Base-by-base conservation (phyloP, 53 echinoderm and acorn worm species). In the Stichopus horrens region DNA sequence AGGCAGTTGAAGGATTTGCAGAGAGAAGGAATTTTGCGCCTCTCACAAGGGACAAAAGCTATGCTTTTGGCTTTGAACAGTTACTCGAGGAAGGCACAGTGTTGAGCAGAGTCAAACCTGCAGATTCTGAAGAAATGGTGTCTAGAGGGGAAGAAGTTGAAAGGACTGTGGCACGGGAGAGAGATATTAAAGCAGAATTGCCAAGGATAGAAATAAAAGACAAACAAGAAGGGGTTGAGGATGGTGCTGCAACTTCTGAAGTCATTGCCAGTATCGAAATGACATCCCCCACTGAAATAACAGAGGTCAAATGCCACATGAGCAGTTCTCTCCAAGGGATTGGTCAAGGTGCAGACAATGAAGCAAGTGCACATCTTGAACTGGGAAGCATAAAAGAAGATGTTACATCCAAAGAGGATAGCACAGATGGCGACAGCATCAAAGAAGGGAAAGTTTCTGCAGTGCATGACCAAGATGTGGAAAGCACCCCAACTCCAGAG, bases 21-120 rank as follows among this genome's bases (percentile, higher is more conserved):
- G 18, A 20, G 16, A 20, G 71, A 21, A 18, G 18, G 19, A 71
- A 18, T 71, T 71, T 74, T 60, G 55, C 20, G 6, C 19, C 87
- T 5, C 51, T 55, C 52, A 54, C 53, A 13, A 71, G 71, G 18
- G 74, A 74, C 21, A 74, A 53, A 23, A 52, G 65, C 22, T 85
- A 66, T 67, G 67, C 63, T 16, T 85, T 66, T 65, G 85, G 85
- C 67, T 85, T 85, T 85, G 85, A 85, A 85, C 85, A 67, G 9
- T 85, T 85, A 85, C 66, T 85, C 4, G 85, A 81, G 21, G 57
- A 81, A 81, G 81, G 22, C 4, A 9, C 37, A 52, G 20, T 52
- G 13, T 52, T 59, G 10, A 58, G 66, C 52, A 65, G 5, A 68
- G 66, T 5, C 5, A 9, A 4, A 18, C 14, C 81, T 21, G 22